A percentile compares a stretch with the other conserved stretches of the same genome.
These are phyloP conservation scores for Aegotheles bennettii DNA, from an alignment of 2,113 vertebrate species.

Conservation along the genomic window DNA sequence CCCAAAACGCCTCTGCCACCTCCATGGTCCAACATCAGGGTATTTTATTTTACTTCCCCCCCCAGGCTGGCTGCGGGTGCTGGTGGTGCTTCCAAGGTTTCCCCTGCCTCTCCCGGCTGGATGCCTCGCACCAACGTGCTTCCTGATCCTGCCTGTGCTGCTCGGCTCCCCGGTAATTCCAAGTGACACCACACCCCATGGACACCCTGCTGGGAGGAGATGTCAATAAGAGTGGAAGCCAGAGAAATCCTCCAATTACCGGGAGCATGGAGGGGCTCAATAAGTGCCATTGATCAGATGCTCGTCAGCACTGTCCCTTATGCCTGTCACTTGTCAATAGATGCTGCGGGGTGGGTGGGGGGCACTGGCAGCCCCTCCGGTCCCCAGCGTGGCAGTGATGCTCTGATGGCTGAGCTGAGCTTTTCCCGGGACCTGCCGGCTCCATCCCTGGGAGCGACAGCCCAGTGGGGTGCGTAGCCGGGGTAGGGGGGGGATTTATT, in stretches of 20 bases:
- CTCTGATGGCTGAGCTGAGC: neutral
- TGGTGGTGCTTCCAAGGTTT: accelerated
- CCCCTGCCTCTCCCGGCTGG: neutral
- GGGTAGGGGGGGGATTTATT: neutral
- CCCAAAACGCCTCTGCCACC: neutral
- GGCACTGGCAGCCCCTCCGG: constrained; percentile 21
- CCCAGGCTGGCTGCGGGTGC: neutral
- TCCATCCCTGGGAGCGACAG: neutral
- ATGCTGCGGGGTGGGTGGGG: neutral
- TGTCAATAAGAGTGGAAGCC: neutral
- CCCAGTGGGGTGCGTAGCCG: neutral
- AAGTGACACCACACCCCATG: neutral
- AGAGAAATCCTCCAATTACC: neutral
- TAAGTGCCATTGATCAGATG: neutral
- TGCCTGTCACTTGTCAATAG: constrained; percentile 66
- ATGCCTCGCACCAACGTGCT: accelerated
- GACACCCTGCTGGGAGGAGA: neutral
- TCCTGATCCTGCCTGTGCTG: neutral
- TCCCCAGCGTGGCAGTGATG: constrained; percentile 23
- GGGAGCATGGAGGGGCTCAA: neutral
- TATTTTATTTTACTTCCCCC: neutral
- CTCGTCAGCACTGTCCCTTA: neutral
- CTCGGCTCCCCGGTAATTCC: neutral
- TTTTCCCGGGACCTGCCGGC: neutral
- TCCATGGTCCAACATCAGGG: accelerated